Percentiles rank a stretch among this genome's conserved stretches.
These are phyloP conservation scores for Drosophila trapezifrons DNA, from an alignment of 1,140 invertebrate species.

Conservation along the genomic window DNA sequence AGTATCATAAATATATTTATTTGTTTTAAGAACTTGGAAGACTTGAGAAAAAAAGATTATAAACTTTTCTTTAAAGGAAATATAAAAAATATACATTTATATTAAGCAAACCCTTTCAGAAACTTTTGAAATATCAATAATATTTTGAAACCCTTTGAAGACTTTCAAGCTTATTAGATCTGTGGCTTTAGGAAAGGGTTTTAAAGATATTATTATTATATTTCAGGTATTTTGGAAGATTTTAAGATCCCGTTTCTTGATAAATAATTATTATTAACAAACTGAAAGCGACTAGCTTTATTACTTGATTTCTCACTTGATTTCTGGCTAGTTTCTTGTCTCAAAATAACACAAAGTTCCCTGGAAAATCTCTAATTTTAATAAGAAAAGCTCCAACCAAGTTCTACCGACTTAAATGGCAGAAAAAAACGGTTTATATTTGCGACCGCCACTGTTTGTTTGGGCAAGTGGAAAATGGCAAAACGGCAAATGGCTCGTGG, in stretches of 20 bases:
- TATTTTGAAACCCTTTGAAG: no score
- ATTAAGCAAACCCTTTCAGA: no score
- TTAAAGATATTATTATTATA: background rate
- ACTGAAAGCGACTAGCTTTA: background rate
- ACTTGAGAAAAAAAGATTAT: no score
- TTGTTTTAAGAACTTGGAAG: no score
- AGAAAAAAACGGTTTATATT: background rate
- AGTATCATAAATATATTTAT: no score
- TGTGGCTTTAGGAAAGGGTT: no score
- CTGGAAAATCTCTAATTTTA: background rate
- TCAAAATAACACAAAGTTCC: background rate
- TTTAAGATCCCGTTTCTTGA: background rate
- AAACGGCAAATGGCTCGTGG: constrained; percentile 14
- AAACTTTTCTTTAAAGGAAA: no score
- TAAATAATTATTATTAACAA: no score
- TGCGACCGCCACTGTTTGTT: constrained; percentile 15
- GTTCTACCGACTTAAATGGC: no score
- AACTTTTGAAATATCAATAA: no score
- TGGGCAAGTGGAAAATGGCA: constrained; percentile 15
- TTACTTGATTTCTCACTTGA: background rate
- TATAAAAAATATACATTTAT: no score
- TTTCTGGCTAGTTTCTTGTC: background rate
- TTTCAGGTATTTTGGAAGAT: background rate
- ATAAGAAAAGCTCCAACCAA: background rate
- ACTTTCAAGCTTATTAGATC: background rate